A percentile compares a stretch with the other conserved stretches of the same genome.
Conservation (phyloP, 2,888 invertebrate genomes). For the Campaea margaritaria region DNA sequence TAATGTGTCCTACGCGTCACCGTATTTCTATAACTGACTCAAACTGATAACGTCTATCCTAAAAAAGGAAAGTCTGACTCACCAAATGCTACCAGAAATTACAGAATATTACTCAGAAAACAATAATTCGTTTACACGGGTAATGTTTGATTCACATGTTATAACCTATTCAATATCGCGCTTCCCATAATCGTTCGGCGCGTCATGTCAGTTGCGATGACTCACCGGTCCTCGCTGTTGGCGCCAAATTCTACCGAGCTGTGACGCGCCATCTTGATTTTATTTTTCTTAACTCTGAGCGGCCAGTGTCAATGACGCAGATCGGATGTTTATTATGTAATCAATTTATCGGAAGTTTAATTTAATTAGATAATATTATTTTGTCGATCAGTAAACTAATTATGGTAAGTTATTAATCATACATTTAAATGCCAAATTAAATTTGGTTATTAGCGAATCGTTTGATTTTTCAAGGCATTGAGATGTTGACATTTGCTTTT, state of each 20-base stretch:
- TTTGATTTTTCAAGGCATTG: too few relatives aligned
- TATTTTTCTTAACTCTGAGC: conserved; percentile 31
- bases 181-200: conserved; percentile 15
- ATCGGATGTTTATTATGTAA: background rate
- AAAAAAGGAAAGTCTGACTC: conserved; percentile 24
- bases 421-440: too few relatives aligned
- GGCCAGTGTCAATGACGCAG: conserved; percentile 39
- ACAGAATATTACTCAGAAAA: conserved; percentile 22
- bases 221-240: conserved; percentile 30
- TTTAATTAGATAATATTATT: too few relatives aligned
- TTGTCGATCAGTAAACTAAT: too few relatives aligned
- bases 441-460: too few relatives aligned
- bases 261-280: conserved; percentile 40
- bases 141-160: conserved; percentile 16
- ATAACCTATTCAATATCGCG: conserved; percentile 2
- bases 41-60: background rate
- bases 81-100: conserved; percentile 13
- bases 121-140: conserved; percentile 9
- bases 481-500: too few relatives aligned
- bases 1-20: too few relatives aligned
- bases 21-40: conserved; percentile 11
- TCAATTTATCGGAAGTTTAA: background rate
- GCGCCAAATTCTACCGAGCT: conserved; percentile 24
- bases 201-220: conserved; percentile 1
- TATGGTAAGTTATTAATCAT: too few relatives aligned